A percentile compares a stretch with the other conserved stretches of the same genome.
Conservation (phyloP, 2,888 invertebrate species). For the Entomobrya proxima region DNA sequence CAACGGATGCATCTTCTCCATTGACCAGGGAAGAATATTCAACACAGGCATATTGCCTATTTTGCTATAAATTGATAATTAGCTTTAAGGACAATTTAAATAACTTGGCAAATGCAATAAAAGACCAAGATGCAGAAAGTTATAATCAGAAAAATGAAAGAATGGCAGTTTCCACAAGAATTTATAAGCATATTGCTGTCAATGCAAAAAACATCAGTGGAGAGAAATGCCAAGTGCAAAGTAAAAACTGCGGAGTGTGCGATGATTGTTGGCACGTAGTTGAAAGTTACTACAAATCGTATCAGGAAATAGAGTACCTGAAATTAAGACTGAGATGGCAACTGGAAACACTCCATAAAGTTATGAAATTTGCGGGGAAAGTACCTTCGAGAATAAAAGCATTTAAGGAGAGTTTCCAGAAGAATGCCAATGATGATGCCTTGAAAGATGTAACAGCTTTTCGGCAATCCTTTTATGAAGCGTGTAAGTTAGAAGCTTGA, state of each 20-base stretch:
- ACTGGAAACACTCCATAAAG: not conserved
- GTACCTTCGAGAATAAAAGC: not conserved
- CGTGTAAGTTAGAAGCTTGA: not conserved
- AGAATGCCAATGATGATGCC: not conserved
- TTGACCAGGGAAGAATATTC: too few species aligned
- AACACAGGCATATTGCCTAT: too few species aligned
- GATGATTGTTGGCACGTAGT: conserved; percentile 1
- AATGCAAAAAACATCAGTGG: not conserved
- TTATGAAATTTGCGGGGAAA: conserved; percentile 18
- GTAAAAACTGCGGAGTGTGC: not conserved
- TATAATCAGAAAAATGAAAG: not conserved
- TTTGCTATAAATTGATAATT: not conserved
- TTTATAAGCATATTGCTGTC: not conserved
- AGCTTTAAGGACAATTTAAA: not conserved
- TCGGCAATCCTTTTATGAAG: not conserved
- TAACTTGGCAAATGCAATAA: not conserved
- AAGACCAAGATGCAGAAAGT: not conserved
- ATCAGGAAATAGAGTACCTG: not conserved
- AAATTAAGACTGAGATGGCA: conserved; percentile 11
- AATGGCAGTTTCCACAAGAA: not conserved
- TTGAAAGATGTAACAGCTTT: not conserved
- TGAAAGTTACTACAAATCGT: not conserved
- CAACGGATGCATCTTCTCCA: too few species aligned
- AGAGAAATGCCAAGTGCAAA: not conserved
- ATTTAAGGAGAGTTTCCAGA: not conserved